phyloP scores from a whole-genome alignment of 2,797 vertebrate species.

The Florisuga fusca region DNA sequence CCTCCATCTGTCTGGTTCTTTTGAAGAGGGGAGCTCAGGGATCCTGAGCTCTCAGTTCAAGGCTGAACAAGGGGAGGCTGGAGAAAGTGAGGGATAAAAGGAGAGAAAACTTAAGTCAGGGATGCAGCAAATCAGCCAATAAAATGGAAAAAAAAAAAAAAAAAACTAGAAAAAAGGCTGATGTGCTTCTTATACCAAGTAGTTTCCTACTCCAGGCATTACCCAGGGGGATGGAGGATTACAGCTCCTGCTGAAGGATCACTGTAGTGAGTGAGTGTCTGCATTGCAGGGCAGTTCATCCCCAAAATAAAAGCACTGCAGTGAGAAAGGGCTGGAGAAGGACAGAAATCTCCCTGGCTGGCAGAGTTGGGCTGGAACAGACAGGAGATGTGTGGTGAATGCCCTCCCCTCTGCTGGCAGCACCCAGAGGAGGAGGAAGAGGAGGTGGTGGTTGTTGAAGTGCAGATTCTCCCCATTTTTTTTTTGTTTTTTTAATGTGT shows the following conservation, averaged over 20 bases:
- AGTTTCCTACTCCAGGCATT: slow-evolving; percentile 8
- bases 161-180: neutral
- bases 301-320: slow-evolving; percentile 5
- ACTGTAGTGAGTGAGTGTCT: slow-evolving; percentile 4
- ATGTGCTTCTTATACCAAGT: slow-evolving; percentile 14
- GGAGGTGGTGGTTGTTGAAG: neutral
- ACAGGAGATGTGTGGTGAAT: neutral
- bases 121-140: slow-evolving; percentile 11
- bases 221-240: neutral
- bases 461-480: fast-evolving
- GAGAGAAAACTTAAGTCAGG: neutral
- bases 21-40: neutral
- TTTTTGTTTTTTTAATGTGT: too few relatives aligned
- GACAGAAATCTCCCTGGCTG: neutral
- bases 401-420: neutral
- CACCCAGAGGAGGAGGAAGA: neutral
- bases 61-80: neutral
- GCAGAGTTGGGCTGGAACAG: neutral
- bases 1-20: fast-evolving
- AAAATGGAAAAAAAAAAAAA: too few relatives aligned
- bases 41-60: fast-evolving
- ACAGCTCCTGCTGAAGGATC: slow-evolving; percentile 13
- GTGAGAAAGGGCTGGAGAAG: neutral
- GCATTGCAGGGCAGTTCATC: slow-evolving; percentile 60
- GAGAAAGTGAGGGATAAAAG: neutral